These are phyloP conservation scores for Xylocopa sonorina DNA, from an alignment of 1,140 invertebrate genomes.

Conservation along the genomic window DNA sequence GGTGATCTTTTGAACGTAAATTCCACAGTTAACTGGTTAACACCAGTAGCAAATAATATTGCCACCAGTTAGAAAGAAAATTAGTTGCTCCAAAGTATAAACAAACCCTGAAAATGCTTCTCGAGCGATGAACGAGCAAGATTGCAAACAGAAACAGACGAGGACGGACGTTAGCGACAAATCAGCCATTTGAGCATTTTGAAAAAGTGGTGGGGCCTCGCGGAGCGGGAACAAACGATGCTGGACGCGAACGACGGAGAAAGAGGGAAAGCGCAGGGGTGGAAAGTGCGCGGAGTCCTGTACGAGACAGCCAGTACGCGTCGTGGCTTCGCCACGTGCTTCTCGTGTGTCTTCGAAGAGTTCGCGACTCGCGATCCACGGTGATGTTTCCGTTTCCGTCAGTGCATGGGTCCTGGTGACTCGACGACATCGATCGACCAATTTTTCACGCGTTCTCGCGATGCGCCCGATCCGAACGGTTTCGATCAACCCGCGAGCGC, in stretches of 20 bases:
- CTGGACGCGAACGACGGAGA: conserved; percentile 50
- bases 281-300: conserved; percentile 64
- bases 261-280: conserved; percentile 57
- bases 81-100: no score
- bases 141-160: not conserved
- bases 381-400: not conserved
- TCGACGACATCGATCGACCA: no score
- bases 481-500: not conserved
- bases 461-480: not conserved
- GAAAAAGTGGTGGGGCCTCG: conserved; percentile 16
- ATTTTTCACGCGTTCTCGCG: not conserved
- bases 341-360: conserved; percentile 64
- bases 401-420: not conserved
- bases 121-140: no score
- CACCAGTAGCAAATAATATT: no score
- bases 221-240: conserved; percentile 50
- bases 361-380: not conserved
- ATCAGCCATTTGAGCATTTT: conserved; percentile 1
- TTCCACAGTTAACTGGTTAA: no score
- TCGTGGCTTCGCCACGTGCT: conserved; percentile 79
- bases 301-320: conserved; percentile 75
- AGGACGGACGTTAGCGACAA: not conserved
- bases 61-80: no score
- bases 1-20: no score
- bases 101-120: no score